Conservation (phyloP, 2,888 invertebrate genomes). For the Heteropelma amictum region DNA sequence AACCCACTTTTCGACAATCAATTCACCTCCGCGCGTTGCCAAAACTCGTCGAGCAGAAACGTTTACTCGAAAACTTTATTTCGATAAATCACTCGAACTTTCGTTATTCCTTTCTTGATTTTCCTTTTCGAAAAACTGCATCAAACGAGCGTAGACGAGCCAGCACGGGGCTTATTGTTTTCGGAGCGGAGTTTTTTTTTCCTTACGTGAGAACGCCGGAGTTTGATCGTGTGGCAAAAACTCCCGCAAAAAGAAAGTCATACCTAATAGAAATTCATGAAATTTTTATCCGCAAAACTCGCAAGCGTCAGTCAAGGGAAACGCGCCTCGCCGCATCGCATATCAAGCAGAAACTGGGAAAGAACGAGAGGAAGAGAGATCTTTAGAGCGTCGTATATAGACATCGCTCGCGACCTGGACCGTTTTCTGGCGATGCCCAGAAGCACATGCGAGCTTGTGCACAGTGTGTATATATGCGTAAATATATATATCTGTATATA, state of each 20-base stretch:
- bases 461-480: too few species aligned
- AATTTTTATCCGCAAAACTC: slow-evolving; percentile 77
- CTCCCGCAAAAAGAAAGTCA: slow-evolving; percentile 64
- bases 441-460: too few species aligned
- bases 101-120: too few species aligned
- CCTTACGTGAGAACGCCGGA: not conserved
- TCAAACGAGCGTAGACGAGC: too few species aligned
- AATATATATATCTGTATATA: not conserved
- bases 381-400: slow-evolving; percentile 7
- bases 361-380: slow-evolving; percentile 13
- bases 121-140: too few species aligned
- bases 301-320: slow-evolving; percentile 76
- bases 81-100: too few species aligned
- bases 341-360: slow-evolving; percentile 70
- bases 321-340: slow-evolving; percentile 74
- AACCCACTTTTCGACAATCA: not conserved
- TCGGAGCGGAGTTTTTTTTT: not conserved
- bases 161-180: too few species aligned
- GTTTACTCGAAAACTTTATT: too few species aligned
- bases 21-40: not conserved
- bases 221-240: slow-evolving; percentile 1
- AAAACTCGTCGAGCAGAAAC: not conserved
- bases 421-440: slow-evolving; percentile 38
- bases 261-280: slow-evolving; percentile 78
- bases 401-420: not conserved